A percentile compares a stretch with the other conserved stretches of the same genome.
Evolutionary conservation across 2,113 vertebrate species (phyloP).

Genomic region (Puntigrus tetrazona): DNA sequence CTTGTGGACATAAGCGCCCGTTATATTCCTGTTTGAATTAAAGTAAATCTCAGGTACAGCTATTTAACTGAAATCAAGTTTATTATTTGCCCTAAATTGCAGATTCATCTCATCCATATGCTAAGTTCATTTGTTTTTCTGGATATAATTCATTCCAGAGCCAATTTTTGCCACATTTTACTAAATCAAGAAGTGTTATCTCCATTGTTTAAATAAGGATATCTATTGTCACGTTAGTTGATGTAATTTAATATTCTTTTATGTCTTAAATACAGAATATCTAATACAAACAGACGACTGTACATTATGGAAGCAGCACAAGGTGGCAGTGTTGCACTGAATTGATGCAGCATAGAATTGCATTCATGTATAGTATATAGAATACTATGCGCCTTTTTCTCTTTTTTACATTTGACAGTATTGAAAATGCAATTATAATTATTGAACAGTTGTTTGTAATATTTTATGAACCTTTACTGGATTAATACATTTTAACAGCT

Average conservation of each 20-base stretch:
- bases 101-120: neutral
- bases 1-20: no score
- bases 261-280: neutral
- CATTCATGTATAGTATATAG: neutral
- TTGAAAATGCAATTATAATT: neutral
- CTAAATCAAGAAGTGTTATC: neutral
- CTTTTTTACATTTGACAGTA: neutral
- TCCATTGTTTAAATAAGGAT: neutral
- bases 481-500: neutral
- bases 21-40: neutral
- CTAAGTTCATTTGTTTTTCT: neutral
- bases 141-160: neutral
- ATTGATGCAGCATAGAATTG: neutral
- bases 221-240: neutral
- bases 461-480: no score
- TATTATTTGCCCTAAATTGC: neutral
- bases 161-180: neutral
- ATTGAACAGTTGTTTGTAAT: no score
- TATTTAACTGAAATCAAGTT: neutral
- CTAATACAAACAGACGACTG: neutral
- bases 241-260: neutral
- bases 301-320: neutral
- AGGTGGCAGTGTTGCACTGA: conserved; percentile 22
- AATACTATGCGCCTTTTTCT: neutral
- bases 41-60: neutral